These are phyloP conservation scores for Chloromyia formosa DNA, from an alignment of 2,888 invertebrate species.

Conservation along the genomic window DNA sequence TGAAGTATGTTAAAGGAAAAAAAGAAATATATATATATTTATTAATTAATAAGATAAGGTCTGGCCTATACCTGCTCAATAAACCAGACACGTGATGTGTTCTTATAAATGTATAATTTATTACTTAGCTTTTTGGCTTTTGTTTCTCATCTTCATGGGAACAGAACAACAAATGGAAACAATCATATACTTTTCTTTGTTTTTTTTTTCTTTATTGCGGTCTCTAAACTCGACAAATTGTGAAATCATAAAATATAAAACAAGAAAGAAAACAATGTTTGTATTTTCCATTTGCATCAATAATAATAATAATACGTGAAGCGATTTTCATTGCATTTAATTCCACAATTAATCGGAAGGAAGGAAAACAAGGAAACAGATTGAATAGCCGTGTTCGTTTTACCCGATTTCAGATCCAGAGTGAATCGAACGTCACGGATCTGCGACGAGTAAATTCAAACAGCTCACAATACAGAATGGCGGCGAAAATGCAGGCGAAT, in stretches of 20 bases:
- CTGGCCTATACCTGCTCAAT: slow-evolving; percentile 55
- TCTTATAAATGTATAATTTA: slow-evolving; percentile 23
- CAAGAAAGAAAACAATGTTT: neutral
- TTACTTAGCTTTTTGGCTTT: slow-evolving; percentile 36
- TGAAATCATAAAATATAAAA: slow-evolving; percentile 24
- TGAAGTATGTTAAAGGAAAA: slow-evolving; percentile 35
- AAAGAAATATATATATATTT: slow-evolving; percentile 42
- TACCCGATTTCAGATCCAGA: too few species aligned
- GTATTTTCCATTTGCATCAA: slow-evolving; percentile 23
- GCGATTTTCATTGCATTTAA: slow-evolving; percentile 1
- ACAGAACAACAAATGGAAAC: slow-evolving; percentile 37
- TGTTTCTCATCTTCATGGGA: slow-evolving; percentile 22
- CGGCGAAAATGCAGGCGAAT: too few species aligned
- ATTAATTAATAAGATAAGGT: slow-evolving; percentile 50
- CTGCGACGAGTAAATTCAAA: too few species aligned
- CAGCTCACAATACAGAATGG: too few species aligned
- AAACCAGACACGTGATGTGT: slow-evolving; percentile 52
- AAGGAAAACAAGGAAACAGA: too few species aligned
- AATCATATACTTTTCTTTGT: slow-evolving; percentile 20
- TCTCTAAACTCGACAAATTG: slow-evolving; percentile 27
- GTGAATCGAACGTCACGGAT: too few species aligned
- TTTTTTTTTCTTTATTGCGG: neutral
- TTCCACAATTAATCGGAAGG: too few species aligned
- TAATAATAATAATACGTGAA: slow-evolving; percentile 24
- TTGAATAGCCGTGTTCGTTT: too few species aligned